phyloP scores from a whole-genome alignment of 2,797 vertebrate species.

The Microhierax caerulescens region DNA sequence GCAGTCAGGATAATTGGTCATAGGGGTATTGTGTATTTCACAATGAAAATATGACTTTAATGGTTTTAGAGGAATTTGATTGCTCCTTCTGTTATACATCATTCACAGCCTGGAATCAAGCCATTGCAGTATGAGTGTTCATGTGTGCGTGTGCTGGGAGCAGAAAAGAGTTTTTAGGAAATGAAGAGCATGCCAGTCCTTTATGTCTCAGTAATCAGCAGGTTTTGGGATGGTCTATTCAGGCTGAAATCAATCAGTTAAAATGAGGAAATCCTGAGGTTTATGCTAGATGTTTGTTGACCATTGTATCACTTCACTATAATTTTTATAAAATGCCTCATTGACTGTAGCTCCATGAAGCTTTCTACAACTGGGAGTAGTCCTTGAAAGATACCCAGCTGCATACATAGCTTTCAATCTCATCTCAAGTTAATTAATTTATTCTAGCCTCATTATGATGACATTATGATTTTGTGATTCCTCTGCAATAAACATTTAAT shows the following conservation, averaged over 20 bases:
- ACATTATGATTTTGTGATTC: not conserved
- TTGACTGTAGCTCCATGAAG: not conserved
- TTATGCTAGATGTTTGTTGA: not conserved
- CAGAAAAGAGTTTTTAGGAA: not conserved
- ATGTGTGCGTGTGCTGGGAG: not conserved
- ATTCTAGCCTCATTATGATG: not conserved
- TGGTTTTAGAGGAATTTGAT: not conserved
- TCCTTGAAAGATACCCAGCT: not conserved
- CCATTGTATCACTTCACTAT: not conserved
- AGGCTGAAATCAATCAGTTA: not conserved
- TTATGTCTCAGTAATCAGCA: not conserved
- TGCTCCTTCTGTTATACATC: not conserved
- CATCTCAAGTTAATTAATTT: not conserved
- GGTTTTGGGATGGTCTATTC: not conserved
- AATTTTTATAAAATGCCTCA: not conserved
- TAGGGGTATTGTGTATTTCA: not conserved
- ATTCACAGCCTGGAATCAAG: not conserved
- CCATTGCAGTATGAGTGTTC: not conserved
- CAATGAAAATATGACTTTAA: not conserved
- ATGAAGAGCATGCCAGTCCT: not conserved
- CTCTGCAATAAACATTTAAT: not conserved
- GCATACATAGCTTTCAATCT: not conserved
- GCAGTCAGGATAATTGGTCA: not conserved
- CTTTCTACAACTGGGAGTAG: not conserved
- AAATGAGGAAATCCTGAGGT: not conserved